Evolutionary conservation across 2,888 invertebrate species (phyloP).

Genomic region (Ormyrus labotus): DNA sequence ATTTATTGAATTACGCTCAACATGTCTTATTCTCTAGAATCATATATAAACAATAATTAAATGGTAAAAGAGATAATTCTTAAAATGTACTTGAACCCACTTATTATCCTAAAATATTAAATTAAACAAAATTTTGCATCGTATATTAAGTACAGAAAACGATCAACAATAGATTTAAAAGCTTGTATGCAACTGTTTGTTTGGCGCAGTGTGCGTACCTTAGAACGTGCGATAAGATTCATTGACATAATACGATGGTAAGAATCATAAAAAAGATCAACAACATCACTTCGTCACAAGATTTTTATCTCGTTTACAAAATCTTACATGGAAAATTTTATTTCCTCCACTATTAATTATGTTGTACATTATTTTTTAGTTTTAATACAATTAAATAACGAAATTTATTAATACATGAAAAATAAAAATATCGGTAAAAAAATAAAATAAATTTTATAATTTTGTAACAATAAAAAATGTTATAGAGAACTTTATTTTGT

Average conservation of each 20-base stretch:
- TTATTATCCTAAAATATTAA: too few species aligned
- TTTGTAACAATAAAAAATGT: too few species aligned
- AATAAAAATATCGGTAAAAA: too few species aligned
- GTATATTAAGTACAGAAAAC: too few species aligned
- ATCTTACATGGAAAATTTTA: conserved; percentile 38
- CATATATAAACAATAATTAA: too few species aligned
- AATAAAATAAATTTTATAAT: too few species aligned
- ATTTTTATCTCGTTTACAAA: conserved; percentile 42
- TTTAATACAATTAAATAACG: background rate
- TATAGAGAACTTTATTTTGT: background rate
- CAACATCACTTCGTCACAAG: conserved; percentile 38
- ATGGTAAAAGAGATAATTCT: too few species aligned
- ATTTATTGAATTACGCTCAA: too few species aligned
- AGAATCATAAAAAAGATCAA: conserved; percentile 47
- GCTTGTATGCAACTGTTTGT: conserved; percentile 10
- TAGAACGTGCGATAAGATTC: conserved; percentile 40
- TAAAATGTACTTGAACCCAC: too few species aligned
- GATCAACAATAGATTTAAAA: conserved; percentile 27
- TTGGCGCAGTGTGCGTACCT: conserved; percentile 30
- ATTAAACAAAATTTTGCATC: too few species aligned
- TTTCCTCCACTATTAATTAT: conserved; percentile 7
- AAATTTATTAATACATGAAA: too few species aligned
- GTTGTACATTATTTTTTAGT: background rate
- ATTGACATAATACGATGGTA: conserved; percentile 41
- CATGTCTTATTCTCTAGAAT: too few species aligned